A percentile compares a stretch with the other conserved stretches of the same genome.
These are phyloP conservation scores for Amphiprion ocellaris DNA, from an alignment of 2,113 vertebrate species.

Conservation along the genomic window DNA sequence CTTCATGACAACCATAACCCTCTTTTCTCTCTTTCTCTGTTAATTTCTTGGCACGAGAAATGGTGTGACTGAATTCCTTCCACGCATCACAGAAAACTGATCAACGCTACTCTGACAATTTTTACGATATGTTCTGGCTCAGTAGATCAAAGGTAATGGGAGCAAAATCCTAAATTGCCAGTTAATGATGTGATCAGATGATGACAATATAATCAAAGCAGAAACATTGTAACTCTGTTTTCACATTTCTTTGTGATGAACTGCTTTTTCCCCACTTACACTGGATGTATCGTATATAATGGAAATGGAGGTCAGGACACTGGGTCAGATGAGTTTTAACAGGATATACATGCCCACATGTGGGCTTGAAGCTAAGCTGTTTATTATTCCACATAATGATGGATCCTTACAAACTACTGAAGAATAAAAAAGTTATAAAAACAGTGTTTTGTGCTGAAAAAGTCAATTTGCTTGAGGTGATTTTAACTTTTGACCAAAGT, in stretches of 20 bases:
- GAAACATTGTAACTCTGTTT: background rate
- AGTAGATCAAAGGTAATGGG: conserved; percentile 1
- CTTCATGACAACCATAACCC: too few relatives aligned
- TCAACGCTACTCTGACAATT: conserved; percentile 14
- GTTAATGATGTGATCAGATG: conserved; percentile 5
- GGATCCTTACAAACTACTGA: background rate
- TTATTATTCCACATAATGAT: background rate
- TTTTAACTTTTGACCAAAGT: background rate
- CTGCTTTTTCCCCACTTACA: background rate
- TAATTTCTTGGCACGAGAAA: conserved; percentile 21
- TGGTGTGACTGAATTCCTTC: conserved; percentile 3
- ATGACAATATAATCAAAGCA: background rate
- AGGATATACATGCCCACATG: background rate
- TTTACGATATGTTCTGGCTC: conserved; percentile 16
- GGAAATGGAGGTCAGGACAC: conserved; percentile 10
- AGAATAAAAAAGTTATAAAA: background rate
- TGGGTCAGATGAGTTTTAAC: conserved; percentile 13
- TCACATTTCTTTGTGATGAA: background rate
- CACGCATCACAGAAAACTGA: conserved; percentile 14
- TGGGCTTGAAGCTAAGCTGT: background rate
- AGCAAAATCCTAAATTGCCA: conserved; percentile 19
- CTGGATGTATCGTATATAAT: background rate
- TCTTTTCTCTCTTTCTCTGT: background rate
- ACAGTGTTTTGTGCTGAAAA: background rate
- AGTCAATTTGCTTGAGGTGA: background rate